Percentiles rank a stretch among this genome's conserved stretches.
Conservation (phyloP, 2,113 vertebrate genomes). For the Chionomys nivalis region DNA sequence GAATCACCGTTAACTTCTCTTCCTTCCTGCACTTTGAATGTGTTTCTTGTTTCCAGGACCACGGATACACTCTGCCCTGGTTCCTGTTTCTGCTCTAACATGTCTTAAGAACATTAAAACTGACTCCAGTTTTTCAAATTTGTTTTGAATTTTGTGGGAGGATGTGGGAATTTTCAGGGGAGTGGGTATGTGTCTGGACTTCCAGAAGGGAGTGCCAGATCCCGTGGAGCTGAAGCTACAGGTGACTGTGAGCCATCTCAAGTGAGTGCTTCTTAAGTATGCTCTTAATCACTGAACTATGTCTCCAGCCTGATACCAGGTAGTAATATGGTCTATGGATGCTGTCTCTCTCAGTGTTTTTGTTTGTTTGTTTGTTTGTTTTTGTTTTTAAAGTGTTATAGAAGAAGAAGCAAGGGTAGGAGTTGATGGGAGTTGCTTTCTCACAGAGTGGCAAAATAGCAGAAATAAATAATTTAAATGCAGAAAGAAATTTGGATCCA, state of each 20-base stretch:
- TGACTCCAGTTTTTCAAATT: neutral
- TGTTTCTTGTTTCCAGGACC: neutral
- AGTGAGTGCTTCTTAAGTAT: neutral
- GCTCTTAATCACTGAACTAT: neutral
- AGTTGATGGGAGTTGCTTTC: neutral
- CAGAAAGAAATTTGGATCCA: neutral
- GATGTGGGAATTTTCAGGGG: neutral
- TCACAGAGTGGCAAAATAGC: neutral
- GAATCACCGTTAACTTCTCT: neutral
- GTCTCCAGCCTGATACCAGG: neutral
- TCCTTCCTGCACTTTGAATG: neutral
- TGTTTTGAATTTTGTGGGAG: neutral
- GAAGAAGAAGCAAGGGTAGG: neutral
- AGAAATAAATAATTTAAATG: neutral
- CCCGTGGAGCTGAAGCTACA: neutral
- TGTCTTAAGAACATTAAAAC: neutral
- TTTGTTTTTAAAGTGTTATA: neutral
- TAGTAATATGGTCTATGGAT: conserved; percentile 23
- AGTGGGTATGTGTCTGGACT: neutral
- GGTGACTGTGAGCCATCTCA: neutral
- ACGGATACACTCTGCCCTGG: neutral
- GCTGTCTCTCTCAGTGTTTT: neutral
- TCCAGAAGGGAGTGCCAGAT: neutral
- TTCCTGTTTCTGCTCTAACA: neutral
- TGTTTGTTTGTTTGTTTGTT: neutral